Evolutionary conservation across 2,888 invertebrate species (phyloP).

Genomic region (Phaonia tiefii): DNA sequence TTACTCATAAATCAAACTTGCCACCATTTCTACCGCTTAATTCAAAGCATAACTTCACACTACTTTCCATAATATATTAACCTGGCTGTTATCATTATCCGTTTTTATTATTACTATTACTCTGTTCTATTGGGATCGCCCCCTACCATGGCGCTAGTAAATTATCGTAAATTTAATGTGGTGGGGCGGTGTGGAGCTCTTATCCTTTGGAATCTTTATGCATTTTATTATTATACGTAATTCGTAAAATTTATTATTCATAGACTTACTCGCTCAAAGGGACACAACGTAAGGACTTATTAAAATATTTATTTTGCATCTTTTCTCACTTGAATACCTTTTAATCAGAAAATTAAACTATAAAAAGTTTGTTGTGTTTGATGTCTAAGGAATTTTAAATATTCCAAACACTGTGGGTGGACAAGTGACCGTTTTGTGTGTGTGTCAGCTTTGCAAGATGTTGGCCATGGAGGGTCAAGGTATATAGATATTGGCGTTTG

Average conservation of each 20-base stretch:
- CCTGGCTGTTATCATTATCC: constrained; percentile 27
- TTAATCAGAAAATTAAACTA: constrained; percentile 22
- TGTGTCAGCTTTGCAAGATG: too few relatives aligned
- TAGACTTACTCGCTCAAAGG: not conserved
- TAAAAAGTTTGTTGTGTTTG: not conserved
- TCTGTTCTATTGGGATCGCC: constrained; percentile 14
- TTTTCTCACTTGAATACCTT: not conserved
- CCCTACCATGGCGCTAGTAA: constrained; percentile 16
- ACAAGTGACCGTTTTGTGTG: too few relatives aligned
- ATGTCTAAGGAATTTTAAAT: too few relatives aligned
- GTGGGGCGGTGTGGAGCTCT: constrained; percentile 9
- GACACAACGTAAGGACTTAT: constrained; percentile 3
- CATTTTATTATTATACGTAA: constrained; percentile 55
- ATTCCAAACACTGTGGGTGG: too few relatives aligned
- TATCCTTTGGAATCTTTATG: constrained; percentile 39
- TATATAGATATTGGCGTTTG: too few relatives aligned
- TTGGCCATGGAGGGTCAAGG: too few relatives aligned
- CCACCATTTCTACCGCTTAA: too few relatives aligned
- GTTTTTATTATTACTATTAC: constrained; percentile 23
- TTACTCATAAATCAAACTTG: not conserved
- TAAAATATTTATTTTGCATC: constrained; percentile 34
- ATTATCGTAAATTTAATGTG: constrained; percentile 40
- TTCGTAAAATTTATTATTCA: constrained; percentile 50
- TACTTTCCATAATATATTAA: constrained; percentile 33
- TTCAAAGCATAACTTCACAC: not conserved